Evolutionary conservation across 2,888 invertebrate species (phyloP), one percentile per base, ranked within the genome.

Genomic region (Dicranocentrus wangi): DNA sequence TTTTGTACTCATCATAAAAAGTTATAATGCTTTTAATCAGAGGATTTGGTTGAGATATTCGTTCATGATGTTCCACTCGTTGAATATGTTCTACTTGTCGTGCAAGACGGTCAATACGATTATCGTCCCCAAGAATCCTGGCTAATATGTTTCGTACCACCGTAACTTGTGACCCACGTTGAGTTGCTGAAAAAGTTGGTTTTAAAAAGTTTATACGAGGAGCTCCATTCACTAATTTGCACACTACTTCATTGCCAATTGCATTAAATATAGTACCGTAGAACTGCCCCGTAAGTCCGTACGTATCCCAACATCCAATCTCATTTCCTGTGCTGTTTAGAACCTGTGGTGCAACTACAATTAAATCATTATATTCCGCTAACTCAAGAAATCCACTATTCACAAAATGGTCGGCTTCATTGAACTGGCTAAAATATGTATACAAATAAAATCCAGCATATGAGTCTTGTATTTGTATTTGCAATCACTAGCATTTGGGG

Each of bases 301-400:
- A 86, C 0, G 86, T 84, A 27, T 86, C 86, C 86, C 86, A 86
- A 72, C 86, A 86, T 27, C 85, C 86, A 32, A 84, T 84, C 53
- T 21, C 70, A 63, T 86, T 86, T 69, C 78, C 78, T n/a, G 43
- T 32, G 42, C 70, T 76, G n/a, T 73, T 68, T 10, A 77, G 13
- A 1, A 82, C 81, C 76, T 86, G 86, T 13, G 86, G 86, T 42
- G 85, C 85, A 2, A 86, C 82, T 32, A 84, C 68, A 17, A 86
- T 82, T 19, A 86, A 65, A 47, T 84, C 77, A 42, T 84, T 85
- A 1, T 60, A 65, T 72, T 86, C 86, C 0, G 84, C 85, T 8
- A 86, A 65, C 68, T 86, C 85, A 15, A 86, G 72, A 60, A 68
- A 86, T 42, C 86, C 86, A 63, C 82, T 83, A 58, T 85, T 82